Base-by-base conservation (phyloP, 2,113 vertebrate genomes). In the Pachypanchax playfairii region DNA sequence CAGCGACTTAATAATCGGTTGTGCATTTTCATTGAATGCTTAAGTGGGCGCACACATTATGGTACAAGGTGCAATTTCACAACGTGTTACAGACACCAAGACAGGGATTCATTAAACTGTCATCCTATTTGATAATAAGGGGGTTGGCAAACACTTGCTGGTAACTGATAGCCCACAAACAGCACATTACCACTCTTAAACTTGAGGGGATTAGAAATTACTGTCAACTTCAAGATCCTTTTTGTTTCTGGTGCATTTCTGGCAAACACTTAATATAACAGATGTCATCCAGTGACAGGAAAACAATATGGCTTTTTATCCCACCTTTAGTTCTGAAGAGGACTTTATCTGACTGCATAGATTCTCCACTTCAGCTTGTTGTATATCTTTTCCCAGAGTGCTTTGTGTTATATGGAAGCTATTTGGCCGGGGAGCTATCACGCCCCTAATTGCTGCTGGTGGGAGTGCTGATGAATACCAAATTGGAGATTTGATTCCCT, bases 21-120 rank as follows among this genome's bases (percentile, higher is more conserved):
- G 64, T 73, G 61, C n/a, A n/a, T 42, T 38, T 33, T 53, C 67
- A 81, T 82, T 52, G 80, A 87, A 79, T 68, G 68, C 75, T 73
- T 72, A 79, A 85, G 85, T 85, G 85, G 83, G 77, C 36, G 79
- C 66, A 43, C 63, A 70, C 82, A 76, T 80, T 80, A 80, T 75
- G 79, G 81, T 77, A 83, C 74, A 62, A 72, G 70, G 70, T 54
- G 22, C 60, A 65, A 63, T 73, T 80, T 84, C 73, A 77, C 79
- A 78, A 77, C 73, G 83, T 66, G 80, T 59, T 61, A 65, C 77
- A 73, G 86, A 88, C 85, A 87, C 80, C 50, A 62, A 74, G 78
- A 73, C 66, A 83, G 79, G 85, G 80, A 70, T 80, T 88, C 79
- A 91, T 90, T 91, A 91, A 86, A 75, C 75, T 89, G 84, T 89